Evolutionary conservation across 2,113 vertebrate genomes (phyloP).

Genomic region (Nesoenas mayeri): DNA sequence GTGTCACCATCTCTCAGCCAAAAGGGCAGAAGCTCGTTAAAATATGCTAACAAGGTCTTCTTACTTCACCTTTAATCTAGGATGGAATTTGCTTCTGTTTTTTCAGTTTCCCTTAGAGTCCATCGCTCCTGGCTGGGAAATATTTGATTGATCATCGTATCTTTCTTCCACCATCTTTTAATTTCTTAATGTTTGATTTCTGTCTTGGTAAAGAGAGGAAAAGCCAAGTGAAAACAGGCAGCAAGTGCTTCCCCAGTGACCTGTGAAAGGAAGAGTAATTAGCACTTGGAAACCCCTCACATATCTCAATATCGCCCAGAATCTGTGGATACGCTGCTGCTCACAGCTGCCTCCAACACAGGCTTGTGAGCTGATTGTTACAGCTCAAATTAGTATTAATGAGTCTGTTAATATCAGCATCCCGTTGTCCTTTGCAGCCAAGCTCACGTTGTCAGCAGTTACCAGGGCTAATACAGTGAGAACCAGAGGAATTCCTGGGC

Average conservation of each 20-base stretch:
- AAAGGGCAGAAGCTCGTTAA: neutral
- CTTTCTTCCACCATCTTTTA: neutral
- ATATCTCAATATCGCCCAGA: neutral
- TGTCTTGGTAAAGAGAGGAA: neutral
- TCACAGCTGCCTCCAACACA: neutral
- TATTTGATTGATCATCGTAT: neutral
- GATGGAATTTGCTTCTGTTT: neutral
- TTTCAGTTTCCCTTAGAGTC: neutral
- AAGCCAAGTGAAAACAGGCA: neutral
- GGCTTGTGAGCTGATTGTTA: neutral
- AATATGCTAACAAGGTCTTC: neutral
- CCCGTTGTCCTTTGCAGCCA: neutral
- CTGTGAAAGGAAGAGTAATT: neutral
- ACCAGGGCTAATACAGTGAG: fast-evolving
- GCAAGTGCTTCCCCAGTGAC: neutral
- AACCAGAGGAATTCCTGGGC: neutral
- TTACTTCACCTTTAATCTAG: neutral
- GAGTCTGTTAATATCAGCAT: neutral
- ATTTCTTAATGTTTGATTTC: slow-evolving; percentile 2
- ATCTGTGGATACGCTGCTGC: neutral
- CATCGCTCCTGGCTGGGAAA: neutral
- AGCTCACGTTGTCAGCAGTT: neutral
- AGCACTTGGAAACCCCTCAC: neutral
- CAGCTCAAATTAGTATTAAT: neutral
- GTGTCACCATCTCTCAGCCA: neutral